Evolutionary conservation across 53 echinoderm and acorn worm species (phyloP).

Genomic region (Mesocentrotus franciscanus): DNA sequence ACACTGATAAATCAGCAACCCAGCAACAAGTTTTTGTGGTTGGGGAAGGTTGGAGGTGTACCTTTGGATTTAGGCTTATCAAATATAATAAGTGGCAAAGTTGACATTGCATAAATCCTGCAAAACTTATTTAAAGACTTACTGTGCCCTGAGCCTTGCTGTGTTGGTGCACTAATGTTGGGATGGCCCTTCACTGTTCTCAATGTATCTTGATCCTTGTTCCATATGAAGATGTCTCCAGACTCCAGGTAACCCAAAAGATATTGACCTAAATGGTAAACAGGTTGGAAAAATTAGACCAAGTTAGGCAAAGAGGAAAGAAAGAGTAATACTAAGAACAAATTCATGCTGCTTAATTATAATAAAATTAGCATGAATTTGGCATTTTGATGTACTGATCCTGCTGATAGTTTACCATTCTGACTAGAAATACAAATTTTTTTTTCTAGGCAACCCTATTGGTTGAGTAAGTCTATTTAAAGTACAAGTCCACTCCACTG

Average conservation of each 20-base stretch:
- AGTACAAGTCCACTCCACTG: too few relatives aligned
- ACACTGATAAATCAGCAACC: too few relatives aligned
- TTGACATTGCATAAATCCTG: neutral
- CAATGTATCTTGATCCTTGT: conserved; percentile 78
- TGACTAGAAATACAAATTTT: too few relatives aligned
- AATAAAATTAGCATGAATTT: too few relatives aligned
- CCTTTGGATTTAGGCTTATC: too few relatives aligned
- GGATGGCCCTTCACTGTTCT: conserved; percentile 74
- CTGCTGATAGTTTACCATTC: too few relatives aligned
- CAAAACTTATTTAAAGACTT: neutral
- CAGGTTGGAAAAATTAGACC: neutral
- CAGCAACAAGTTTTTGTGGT: too few relatives aligned
- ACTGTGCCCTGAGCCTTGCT: conserved; percentile 26
- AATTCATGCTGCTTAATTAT: too few relatives aligned
- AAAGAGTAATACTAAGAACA: neutral
- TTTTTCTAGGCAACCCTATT: too few relatives aligned
- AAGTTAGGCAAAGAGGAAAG: neutral
- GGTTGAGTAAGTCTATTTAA: too few relatives aligned
- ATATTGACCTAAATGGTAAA: conserved; percentile 68
- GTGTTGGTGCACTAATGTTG: conserved; percentile 47
- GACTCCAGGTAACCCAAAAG: conserved; percentile 82
- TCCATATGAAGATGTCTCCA: conserved; percentile 85
- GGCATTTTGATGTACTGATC: too few relatives aligned
- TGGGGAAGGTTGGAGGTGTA: too few relatives aligned
- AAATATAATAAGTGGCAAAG: neutral